Evolutionary conservation across 2,888 invertebrate species (phyloP), one percentile per base, ranked within the genome.

Genomic region (Polymixis flavicincta): DNA sequence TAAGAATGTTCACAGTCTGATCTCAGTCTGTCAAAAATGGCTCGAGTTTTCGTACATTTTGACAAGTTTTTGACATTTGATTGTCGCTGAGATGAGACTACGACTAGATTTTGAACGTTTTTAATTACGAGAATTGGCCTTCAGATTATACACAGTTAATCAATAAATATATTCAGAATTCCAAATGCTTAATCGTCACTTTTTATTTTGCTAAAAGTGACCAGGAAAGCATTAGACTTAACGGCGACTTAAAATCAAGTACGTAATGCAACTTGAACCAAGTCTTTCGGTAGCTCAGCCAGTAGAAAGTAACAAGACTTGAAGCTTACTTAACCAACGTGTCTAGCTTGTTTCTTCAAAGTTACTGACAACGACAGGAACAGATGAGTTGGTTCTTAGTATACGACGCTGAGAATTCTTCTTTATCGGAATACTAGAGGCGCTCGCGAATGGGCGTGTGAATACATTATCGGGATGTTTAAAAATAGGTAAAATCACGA

Each of bases 281-380:
- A 4, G 1, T 64, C 11, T 11, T 63, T 42, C 13, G 9, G 14
- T 25, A 63, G 50, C 74, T 59, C 59, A 42, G 50, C 17, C n/a
- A 45, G 7, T 4, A 57, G 22, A 48, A 61, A 57, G 55, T 28
- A 64, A 64, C 68, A 48, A 50, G n/a, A 52, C 57, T 74, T 42
- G 50, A 59, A 52, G 66, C 28, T 32, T 55, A 63, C 72, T 59
- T 67, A 60, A 52, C 8, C 25, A 60, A 48, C 32, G 17, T 14
- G 63, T 42, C 37, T n/a, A n/a, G 19, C 22, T 32, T 32, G 55
- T 63, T 69, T 55, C 60, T 63, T 2, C 17, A 8, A 37, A 63
- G 61, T 68, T 75, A 17, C 28, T 14, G 42, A 69, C 37, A 45
- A 8, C n/a, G 75, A 55, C 75, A 75, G 48, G 28, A 75, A 76